phyloP scores from a whole-genome alignment of 2,113 vertebrate species.

The Zeus faber region DNA sequence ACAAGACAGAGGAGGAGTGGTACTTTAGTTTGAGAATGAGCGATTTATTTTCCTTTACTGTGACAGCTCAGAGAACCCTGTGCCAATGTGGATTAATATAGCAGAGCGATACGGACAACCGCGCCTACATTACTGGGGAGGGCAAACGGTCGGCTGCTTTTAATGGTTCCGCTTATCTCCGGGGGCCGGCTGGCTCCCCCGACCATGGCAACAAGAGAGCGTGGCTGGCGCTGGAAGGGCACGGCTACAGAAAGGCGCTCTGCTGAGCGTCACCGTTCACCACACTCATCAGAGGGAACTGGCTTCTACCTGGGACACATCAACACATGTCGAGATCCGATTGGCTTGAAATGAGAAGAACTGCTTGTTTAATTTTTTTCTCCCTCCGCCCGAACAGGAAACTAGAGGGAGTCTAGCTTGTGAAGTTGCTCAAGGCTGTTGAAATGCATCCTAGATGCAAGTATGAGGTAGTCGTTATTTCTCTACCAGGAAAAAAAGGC shows the following conservation, averaged over 20 bases:
- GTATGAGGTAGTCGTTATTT: slow-evolving; percentile 71
- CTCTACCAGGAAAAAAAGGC: slow-evolving; percentile 57
- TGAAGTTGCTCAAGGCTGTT: slow-evolving; percentile 37
- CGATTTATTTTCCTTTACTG: slow-evolving; percentile 23
- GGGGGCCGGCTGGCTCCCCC: slow-evolving; percentile 36
- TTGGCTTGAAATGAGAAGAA: slow-evolving; percentile 50
- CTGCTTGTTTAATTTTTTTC: too few species aligned
- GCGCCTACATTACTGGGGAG: slow-evolving; percentile 36
- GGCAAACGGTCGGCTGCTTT: slow-evolving; percentile 44
- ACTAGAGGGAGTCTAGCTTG: slow-evolving; percentile 29
- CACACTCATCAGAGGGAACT: slow-evolving; percentile 34
- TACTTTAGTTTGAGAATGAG: slow-evolving; percentile 37
- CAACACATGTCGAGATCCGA: slow-evolving; percentile 41
- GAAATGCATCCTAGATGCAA: slow-evolving; percentile 67
- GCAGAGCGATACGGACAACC: slow-evolving; percentile 36
- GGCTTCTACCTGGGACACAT: slow-evolving; percentile 42
- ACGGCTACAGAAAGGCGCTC: slow-evolving; percentile 20
- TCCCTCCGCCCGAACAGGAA: too few species aligned
- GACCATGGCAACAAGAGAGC: slow-evolving; percentile 33
- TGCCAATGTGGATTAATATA: slow-evolving; percentile 42
- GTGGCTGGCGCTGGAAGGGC: slow-evolving; percentile 28
- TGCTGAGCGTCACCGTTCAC: slow-evolving; percentile 34
- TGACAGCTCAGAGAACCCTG: slow-evolving; percentile 21
- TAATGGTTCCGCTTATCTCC: slow-evolving; percentile 55
- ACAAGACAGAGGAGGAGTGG: slow-evolving; percentile 41